Conservation (phyloP, 2,797 vertebrate species). For the Sebastes nivosus region DNA sequence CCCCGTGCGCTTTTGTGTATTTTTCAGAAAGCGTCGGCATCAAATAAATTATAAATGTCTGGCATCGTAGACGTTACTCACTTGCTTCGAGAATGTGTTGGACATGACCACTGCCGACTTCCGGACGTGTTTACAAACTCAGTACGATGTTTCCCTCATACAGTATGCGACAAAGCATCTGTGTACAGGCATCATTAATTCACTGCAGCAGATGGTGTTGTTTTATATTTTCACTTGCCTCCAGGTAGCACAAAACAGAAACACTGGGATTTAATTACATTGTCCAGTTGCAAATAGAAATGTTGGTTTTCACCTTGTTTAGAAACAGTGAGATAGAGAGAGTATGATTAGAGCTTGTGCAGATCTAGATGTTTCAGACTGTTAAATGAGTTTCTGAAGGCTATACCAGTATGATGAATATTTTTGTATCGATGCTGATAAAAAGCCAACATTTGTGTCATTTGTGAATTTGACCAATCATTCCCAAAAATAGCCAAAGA, state of each 20-base stretch:
- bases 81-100: neutral
- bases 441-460: neutral
- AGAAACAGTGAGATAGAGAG: neutral
- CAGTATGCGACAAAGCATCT: constrained; percentile 18
- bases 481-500: neutral
- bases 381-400: neutral
- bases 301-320: neutral
- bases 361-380: neutral
- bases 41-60: constrained; percentile 15
- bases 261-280: neutral
- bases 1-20: neutral
- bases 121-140: constrained; percentile 29
- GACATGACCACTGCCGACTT: neutral
- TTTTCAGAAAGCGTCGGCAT: neutral
- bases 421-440: neutral
- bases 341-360: neutral
- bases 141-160: constrained; percentile 3
- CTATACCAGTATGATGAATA: neutral
- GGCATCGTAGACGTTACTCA: neutral
- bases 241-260: neutral
- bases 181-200: constrained; percentile 5
- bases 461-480: neutral
- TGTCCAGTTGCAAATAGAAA: neutral
- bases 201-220: constrained; percentile 28
- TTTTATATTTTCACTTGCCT: constrained; percentile 7